phyloP scores from a whole-genome alignment of 2,888 invertebrate genomes.

The Papilio demoleus region DNA sequence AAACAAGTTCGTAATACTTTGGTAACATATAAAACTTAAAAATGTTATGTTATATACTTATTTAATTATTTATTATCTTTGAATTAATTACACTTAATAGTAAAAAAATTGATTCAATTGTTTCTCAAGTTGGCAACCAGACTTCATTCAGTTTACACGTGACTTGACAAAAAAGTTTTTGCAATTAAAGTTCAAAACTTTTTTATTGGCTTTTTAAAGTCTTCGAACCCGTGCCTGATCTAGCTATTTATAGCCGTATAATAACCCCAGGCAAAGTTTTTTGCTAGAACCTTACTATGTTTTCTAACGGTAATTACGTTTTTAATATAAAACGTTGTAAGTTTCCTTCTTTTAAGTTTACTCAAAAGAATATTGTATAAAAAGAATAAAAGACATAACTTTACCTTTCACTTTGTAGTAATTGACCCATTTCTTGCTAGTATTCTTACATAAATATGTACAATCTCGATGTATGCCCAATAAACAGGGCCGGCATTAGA shows the following conservation, averaged over 20 bases:
- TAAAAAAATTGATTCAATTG: conserved; percentile 1
- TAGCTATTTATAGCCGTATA: conserved; percentile 3
- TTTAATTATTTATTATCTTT: too few relatives aligned
- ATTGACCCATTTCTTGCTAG: too few relatives aligned
- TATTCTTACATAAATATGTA: too few relatives aligned
- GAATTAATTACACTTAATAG: too few relatives aligned
- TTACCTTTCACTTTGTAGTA: background rate
- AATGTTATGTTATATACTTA: too few relatives aligned
- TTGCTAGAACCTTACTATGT: background rate
- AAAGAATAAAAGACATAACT: background rate
- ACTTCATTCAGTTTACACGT: background rate
- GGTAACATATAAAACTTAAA: too few relatives aligned
- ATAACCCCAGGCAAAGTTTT: background rate
- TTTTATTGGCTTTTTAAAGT: background rate
- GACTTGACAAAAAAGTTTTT: conserved; percentile 8
- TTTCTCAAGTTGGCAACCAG: background rate
- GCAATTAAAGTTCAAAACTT: conserved; percentile 12
- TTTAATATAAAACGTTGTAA: background rate
- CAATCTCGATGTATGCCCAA: too few relatives aligned
- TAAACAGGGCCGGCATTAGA: too few relatives aligned
- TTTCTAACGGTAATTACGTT: conserved; percentile 1
- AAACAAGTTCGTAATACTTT: too few relatives aligned
- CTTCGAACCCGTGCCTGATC: background rate
- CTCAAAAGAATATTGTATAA: background rate
- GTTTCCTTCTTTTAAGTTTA: background rate